phyloP scores from a whole-genome alignment of 2,797 vertebrate species.

The Macrochelys suwanniensis region DNA sequence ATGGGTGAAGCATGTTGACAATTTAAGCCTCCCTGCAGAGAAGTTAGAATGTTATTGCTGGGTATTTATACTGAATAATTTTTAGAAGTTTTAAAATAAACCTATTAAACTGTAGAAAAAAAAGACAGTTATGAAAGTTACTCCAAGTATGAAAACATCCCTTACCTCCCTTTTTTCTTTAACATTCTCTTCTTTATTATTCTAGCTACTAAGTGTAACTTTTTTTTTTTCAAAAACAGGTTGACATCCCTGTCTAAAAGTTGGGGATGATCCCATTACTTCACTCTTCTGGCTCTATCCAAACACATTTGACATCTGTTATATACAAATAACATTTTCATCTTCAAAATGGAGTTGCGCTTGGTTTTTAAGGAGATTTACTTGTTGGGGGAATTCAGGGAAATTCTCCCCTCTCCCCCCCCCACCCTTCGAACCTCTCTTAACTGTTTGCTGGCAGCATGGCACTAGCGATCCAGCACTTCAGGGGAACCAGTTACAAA shows the following conservation, averaged over 20 bases:
- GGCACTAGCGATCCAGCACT: too few relatives aligned
- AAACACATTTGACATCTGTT: neutral
- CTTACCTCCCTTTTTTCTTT: neutral
- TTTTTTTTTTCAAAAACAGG: neutral
- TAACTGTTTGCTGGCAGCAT: too few relatives aligned
- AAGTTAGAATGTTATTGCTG: neutral
- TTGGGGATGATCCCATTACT: neutral
- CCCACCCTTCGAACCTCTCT: too few relatives aligned
- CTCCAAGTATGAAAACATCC: neutral
- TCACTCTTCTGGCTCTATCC: neutral
- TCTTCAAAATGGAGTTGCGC: neutral
- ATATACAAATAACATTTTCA: neutral
- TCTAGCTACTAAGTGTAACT: neutral
- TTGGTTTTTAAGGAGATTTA: neutral
- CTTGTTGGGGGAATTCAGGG: neutral
- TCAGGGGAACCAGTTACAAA: too few relatives aligned
- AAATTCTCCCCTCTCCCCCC: neutral
- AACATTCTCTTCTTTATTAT: neutral
- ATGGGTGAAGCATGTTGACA: neutral
- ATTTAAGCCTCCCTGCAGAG: neutral
- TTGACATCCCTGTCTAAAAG: neutral
- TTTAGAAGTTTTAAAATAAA: neutral
- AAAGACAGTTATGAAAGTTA: neutral
- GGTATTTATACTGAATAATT: neutral
- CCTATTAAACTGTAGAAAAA: neutral